Base-by-base conservation (phyloP, 2,797 vertebrate genomes). In the Brachyrhaphis roseni region DNA sequence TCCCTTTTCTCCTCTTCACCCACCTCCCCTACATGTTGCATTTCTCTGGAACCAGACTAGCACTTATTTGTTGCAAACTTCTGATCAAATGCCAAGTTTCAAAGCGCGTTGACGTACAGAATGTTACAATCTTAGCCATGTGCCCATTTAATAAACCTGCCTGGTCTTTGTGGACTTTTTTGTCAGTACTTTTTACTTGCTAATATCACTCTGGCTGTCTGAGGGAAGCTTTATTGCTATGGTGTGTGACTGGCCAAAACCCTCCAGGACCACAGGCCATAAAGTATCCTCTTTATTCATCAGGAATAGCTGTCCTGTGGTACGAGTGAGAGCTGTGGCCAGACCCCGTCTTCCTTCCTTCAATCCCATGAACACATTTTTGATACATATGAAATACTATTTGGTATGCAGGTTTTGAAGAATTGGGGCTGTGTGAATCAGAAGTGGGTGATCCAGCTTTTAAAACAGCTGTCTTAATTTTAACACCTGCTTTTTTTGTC, bases 251-350 rank as follows among this genome's bases (percentile, higher is more conserved):
- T 76, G 75, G 77, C 86, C 75, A 74, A 83, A 75, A 84, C 68
- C 86, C 23, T 15, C 78, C 75, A 83, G 82, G 79, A 86, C 83
- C 75, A 84, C 76, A 84, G 73, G 80, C 80, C 75, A 86, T 92
- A 90, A 91, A 91, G 78, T 77, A 87, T 89, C 57, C 68, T 82
- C 82, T 93, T 88, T 87, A 89, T 92, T 90, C 90, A 86, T 92
- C 76, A 86, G 74, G 76, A 77, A 81, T 78, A 73, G 80, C 86
- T 86, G 82, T 87, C 81, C 72, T 70, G 75, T 64, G 82, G 83
- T 89, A 84, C 74, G 86, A 85, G 85, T 86, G 77, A 85, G 85
- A 91, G 81, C 84, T 82, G 53, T 82, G 85, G 82, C 81, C 81
- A 80, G 55, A 78, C 72, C 78, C 84, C 80, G 70, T 77, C 78